phyloP scores from a whole-genome alignment of 2,113 vertebrate species.

The Vombatus ursinus region DNA sequence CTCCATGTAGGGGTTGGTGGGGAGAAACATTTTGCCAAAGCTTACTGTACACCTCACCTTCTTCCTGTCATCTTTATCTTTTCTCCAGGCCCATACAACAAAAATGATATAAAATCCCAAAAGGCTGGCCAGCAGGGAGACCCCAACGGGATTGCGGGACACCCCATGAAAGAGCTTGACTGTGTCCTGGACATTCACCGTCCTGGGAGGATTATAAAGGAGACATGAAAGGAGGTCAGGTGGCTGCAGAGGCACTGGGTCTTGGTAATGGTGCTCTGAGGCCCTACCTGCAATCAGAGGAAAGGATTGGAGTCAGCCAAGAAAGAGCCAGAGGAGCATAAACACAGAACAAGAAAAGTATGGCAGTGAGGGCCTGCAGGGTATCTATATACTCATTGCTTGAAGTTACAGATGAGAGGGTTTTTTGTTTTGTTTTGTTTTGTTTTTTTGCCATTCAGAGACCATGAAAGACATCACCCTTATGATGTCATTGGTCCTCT shows the following conservation, averaged over 20 bases:
- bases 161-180: constrained; percentile 82
- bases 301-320: rapidly evolving
- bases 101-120: constrained; percentile 84
- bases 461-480: not conserved
- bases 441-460: not conserved
- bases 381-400: not conserved
- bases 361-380: not conserved
- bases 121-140: constrained; percentile 84
- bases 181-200: constrained; percentile 83
- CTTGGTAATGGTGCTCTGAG: constrained; percentile 64
- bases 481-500: not conserved
- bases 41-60: constrained; percentile 80
- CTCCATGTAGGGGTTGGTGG: not conserved
- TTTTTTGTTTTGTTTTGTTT: not conserved
- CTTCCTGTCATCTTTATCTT: constrained; percentile 83
- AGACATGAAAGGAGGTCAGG: constrained; percentile 87
- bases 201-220: constrained; percentile 88
- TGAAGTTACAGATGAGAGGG: too few relatives aligned
- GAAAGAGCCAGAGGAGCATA: not conserved
- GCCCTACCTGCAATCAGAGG: constrained; percentile 83
- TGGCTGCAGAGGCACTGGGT: constrained; percentile 90
- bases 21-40: not conserved
- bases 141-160: constrained; percentile 86
- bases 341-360: not conserved
- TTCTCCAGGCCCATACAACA: constrained; percentile 85